A percentile compares a stretch with the other conserved stretches of the same genome.
Evolutionary conservation across 2,888 invertebrate species (phyloP).

Genomic region (Crepidodera aurea): DNA sequence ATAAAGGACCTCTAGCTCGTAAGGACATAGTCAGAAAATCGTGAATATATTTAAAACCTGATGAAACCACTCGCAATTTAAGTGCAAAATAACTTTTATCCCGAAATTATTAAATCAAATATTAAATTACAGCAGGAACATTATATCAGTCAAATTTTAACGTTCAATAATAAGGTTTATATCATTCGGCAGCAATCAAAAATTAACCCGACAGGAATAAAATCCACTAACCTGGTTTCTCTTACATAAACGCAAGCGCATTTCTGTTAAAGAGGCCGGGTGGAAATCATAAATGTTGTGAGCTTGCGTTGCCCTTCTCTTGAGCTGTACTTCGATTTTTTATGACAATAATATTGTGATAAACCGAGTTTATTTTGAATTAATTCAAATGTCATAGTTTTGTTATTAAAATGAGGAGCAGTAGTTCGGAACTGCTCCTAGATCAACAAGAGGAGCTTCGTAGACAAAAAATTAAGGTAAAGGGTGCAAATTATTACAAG

Average conservation of each 20-base stretch:
- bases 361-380: slow-evolving; percentile 30
- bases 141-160: too few relatives aligned
- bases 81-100: too few relatives aligned
- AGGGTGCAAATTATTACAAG: too few relatives aligned
- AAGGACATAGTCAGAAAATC: too few relatives aligned
- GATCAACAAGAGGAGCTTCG: slow-evolving; percentile 76
- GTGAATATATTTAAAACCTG: too few relatives aligned
- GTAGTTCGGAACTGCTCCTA: slow-evolving; percentile 80
- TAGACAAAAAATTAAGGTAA: slow-evolving; percentile 67
- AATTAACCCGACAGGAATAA: too few relatives aligned
- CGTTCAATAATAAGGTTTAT: too few relatives aligned
- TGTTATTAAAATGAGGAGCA: slow-evolving; percentile 70
- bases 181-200: too few relatives aligned
- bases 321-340: slow-evolving; percentile 37
- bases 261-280: slow-evolving; percentile 6
- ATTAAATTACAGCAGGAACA: too few relatives aligned
- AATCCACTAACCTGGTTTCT: neutral
- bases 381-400: slow-evolving; percentile 55
- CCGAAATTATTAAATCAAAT: too few relatives aligned
- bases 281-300: slow-evolving; percentile 22
- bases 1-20: too few relatives aligned
- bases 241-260: slow-evolving; percentile 13
- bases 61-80: too few relatives aligned
- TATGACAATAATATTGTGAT: slow-evolving; percentile 39
- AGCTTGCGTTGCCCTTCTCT: slow-evolving; percentile 29